phyloP scores from a whole-genome alignment of 2,113 vertebrate genomes.

The Brachirus orientalis region DNA sequence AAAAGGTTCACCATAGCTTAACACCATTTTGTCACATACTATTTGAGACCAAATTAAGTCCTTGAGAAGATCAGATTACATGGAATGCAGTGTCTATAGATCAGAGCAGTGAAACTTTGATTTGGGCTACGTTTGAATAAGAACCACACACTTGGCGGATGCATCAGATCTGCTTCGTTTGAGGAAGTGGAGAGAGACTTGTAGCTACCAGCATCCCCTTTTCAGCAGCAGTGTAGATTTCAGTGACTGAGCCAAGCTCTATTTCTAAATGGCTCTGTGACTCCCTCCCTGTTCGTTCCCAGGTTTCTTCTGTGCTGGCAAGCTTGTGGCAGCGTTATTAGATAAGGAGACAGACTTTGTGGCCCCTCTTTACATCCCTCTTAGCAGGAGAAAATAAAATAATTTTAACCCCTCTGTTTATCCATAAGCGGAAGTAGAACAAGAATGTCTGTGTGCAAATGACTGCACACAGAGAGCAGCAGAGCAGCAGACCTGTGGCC shows the following conservation, averaged over 20 bases:
- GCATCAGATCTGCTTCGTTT: conserved; percentile 62
- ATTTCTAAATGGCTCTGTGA: conserved; percentile 68
- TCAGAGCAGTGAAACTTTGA: conserved; percentile 43
- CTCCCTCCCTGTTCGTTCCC: conserved; percentile 69
- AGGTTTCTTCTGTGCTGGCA: conserved; percentile 75
- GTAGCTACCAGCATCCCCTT: conserved; percentile 60
- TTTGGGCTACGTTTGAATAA: conserved; percentile 62
- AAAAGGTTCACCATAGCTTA: conserved; percentile 16
- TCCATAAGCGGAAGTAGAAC: conserved; percentile 68
- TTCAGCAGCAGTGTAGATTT: conserved; percentile 71
- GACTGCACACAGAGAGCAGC: conserved; percentile 54
- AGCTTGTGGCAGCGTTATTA: conserved; percentile 75
- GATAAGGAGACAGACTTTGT: conserved; percentile 80
- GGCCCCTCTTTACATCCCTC: conserved; percentile 78
- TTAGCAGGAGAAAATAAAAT: conserved; percentile 79
- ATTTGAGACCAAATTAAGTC: conserved; percentile 41
- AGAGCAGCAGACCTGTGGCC: conserved; percentile 46
- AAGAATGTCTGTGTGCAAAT: conserved; percentile 45
- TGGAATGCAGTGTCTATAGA: conserved; percentile 45
- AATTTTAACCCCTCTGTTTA: conserved; percentile 68
- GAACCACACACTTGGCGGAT: conserved; percentile 44
- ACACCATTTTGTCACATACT: conserved; percentile 23
- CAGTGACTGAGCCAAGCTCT: conserved; percentile 66
- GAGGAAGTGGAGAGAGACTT: conserved; percentile 54
- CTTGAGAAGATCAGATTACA: conserved; percentile 60